Evolutionary conservation across 2,888 invertebrate species (phyloP).

Genomic region (Anodontia alba): DNA sequence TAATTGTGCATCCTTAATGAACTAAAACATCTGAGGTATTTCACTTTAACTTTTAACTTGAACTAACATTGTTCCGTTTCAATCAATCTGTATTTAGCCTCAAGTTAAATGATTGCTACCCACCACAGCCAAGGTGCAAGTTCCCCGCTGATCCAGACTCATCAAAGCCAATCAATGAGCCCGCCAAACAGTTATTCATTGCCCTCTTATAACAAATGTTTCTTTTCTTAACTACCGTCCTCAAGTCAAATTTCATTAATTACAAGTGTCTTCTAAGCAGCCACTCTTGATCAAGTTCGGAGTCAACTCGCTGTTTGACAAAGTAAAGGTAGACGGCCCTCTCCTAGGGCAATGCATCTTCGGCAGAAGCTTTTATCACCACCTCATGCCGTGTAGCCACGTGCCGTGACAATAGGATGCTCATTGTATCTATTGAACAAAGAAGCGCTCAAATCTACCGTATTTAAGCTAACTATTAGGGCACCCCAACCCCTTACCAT

Average conservation of each 20-base stretch:
- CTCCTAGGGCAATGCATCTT: slow-evolving; percentile 4
- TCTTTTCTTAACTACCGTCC: slow-evolving; percentile 13
- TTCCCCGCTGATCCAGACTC: not conserved
- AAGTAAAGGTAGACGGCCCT: slow-evolving; percentile 7
- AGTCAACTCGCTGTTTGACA: not conserved
- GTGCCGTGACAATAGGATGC: slow-evolving; percentile 20
- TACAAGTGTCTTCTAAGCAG: slow-evolving; percentile 13
- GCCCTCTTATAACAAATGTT: slow-evolving; percentile 14
- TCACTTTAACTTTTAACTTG: slow-evolving; percentile 15
- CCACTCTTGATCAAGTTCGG: not conserved
- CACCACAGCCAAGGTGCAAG: slow-evolving; percentile 17
- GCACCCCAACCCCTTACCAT: too few species aligned
- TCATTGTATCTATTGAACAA: slow-evolving; percentile 21
- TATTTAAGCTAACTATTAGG: too few species aligned
- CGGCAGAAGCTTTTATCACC: not conserved
- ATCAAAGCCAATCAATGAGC: slow-evolving; percentile 13
- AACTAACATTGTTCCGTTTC: slow-evolving; percentile 3
- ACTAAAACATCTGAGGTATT: not conserved
- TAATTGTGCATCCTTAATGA: not conserved
- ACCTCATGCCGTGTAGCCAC: slow-evolving; percentile 1
- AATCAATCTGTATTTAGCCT: slow-evolving; percentile 15
- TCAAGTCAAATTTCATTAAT: slow-evolving; percentile 19
- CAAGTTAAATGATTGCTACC: not conserved
- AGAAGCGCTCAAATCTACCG: slow-evolving; percentile 4
- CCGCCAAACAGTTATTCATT: slow-evolving; percentile 20